These are phyloP conservation scores for Pachypsylla venusta DNA, from an alignment of 1,140 invertebrate species.

Conservation along the genomic window DNA sequence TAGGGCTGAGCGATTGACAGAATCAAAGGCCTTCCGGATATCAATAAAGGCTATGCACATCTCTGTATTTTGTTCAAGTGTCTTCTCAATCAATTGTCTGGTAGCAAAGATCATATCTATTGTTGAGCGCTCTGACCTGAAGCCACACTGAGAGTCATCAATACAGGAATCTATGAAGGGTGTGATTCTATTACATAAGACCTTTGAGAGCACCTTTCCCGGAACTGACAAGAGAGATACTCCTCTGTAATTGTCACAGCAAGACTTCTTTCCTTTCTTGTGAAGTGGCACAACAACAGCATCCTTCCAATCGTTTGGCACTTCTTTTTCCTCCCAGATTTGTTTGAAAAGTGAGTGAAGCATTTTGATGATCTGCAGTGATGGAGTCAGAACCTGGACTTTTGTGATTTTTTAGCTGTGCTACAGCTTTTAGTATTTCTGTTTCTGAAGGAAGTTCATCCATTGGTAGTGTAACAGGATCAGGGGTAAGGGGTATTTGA, in stretches of 20 bases:
- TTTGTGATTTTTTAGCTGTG: background rate
- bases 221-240: conserved; percentile 18
- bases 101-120: conserved; percentile 11
- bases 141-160: conserved; percentile 12
- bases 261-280: conserved; percentile 23
- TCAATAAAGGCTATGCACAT: conserved; percentile 2
- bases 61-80: conserved; percentile 1
- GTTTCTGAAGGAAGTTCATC: background rate
- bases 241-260: conserved; percentile 24
- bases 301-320: conserved; percentile 22
- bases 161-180: conserved; percentile 4
- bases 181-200: conserved; percentile 5
- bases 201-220: conserved; percentile 19
- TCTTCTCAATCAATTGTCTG: conserved; percentile 9
- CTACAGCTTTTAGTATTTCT: background rate
- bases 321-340: conserved; percentile 18
- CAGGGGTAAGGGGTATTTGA: background rate
- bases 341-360: conserved; percentile 3
- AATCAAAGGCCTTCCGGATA: background rate
- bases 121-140: conserved; percentile 13
- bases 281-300: conserved; percentile 21
- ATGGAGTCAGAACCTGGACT: background rate
- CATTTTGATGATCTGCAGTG: conserved; percentile 6
- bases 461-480: background rate
- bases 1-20: background rate